Evolutionary conservation across 1,140 invertebrate species (phyloP), one percentile per base, ranked within the genome.

Genomic region (Anastrepha obliqua): DNA sequence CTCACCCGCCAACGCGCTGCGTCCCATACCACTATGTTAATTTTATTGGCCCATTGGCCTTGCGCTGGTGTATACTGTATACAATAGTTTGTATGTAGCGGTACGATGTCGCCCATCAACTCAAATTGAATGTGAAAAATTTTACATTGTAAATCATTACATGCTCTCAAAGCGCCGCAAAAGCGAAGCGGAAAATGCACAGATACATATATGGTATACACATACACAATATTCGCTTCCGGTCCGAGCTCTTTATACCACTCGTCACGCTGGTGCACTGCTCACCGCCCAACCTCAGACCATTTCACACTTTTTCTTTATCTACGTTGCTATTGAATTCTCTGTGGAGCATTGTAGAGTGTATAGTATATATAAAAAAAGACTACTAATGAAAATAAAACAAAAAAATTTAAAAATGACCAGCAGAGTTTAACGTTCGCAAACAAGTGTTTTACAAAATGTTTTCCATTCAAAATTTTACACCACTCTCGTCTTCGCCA

Each of bases 121-220:
- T 11, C 47, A 55, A 81, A 81, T 55, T 81, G 74, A 81, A 81
- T 81, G 47, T 81, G 74, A 81, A 81, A 81, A 81, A 44, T 81
- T 81, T 29, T 55, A 3, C 44, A n/a, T 15, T 44, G 42, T 20
- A 74, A 81, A 55, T 20, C 64, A 29, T 74, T 81, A 20, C n/a
- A 51, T 51, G 15, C 47, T 55, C 47, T 11, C 64, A 29, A 39
- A 67, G 64, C 29, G 29, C 11, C 20, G 17, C 17, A 64, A 5
- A 29, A 29, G 29, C 29, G 29, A 29, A 29, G 29, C 29, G 4
- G 60, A 15, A 81, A 51, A 55, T 29, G 47, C 74, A 55, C 7
- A 81, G 44, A 20, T 47, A 39, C 29, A 11, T 39, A 67, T 11
- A 20, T 67, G 29, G 29, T 29, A 29, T 39, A 67, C 6, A 39